A percentile compares a stretch with the other conserved stretches of the same genome.
Conservation (phyloP, 2,797 vertebrate species). For the Chrysocyon brachyurus region DNA sequence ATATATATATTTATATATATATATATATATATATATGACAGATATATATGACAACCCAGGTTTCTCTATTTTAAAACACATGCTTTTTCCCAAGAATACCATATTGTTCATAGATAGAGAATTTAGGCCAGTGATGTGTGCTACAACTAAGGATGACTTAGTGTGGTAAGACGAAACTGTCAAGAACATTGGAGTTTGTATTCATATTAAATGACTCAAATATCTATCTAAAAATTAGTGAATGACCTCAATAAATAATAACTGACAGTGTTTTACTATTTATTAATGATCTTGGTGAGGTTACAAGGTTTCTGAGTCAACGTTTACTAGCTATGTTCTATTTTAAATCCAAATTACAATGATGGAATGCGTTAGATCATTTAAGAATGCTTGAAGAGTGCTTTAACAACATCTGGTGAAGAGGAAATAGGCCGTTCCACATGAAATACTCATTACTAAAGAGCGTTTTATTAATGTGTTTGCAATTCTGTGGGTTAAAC, state of each 20-base stretch:
- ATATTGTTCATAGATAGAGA: neutral
- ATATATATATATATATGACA: too few species aligned
- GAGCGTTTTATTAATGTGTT: neutral
- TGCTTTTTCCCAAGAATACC: neutral
- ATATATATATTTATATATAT: too few species aligned
- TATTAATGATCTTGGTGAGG: neutral
- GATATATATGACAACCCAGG: neutral
- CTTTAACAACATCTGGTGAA: neutral
- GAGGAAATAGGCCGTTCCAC: neutral
- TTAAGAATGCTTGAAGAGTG: neutral
- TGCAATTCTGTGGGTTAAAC: slow-evolving; percentile 35
- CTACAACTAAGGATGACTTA: neutral
- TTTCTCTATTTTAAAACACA: neutral
- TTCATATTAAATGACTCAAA: slow-evolving; percentile 18
- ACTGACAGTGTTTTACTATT: neutral
- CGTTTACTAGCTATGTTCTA: neutral
- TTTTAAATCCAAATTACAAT: slow-evolving; percentile 34
- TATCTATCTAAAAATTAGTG: neutral
- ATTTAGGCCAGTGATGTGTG: neutral
- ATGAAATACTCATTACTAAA: neutral
- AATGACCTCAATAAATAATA: neutral
- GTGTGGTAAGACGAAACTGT: neutral
- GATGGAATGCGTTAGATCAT: neutral
- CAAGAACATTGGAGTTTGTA: neutral
- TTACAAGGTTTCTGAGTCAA: neutral